phyloP scores from a whole-genome alignment of 1,140 invertebrate species.

The Psix sp. region DNA sequence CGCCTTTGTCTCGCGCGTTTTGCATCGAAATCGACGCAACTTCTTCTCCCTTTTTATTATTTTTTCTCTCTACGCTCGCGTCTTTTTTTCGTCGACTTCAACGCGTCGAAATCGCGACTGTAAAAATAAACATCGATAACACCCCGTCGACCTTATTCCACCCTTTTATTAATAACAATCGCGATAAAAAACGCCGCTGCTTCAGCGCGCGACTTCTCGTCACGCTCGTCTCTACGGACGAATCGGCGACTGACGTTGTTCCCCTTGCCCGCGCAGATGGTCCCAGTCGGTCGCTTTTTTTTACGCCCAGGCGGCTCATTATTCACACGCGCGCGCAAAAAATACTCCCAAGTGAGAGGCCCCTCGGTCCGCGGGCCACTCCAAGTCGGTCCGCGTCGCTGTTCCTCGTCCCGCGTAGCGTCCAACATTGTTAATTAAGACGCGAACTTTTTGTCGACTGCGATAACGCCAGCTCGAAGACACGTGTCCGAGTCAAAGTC shows the following conservation, averaged over 20 bases:
- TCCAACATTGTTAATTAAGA: too few relatives aligned
- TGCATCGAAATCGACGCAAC: slow-evolving; percentile 40
- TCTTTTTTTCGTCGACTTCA: slow-evolving; percentile 6
- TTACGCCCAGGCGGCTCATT: slow-evolving; percentile 46
- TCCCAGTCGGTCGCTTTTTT: slow-evolving; percentile 44
- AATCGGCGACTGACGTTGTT: slow-evolving; percentile 40
- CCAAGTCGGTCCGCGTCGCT: too few relatives aligned
- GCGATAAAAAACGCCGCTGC: background rate
- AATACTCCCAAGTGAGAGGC: slow-evolving; percentile 46
- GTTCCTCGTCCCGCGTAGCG: background rate
- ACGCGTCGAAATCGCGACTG: slow-evolving; percentile 34
- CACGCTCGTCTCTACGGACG: slow-evolving; percentile 51
- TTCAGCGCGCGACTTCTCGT: slow-evolving; percentile 18
- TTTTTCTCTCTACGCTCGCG: background rate
- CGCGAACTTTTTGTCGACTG: too few relatives aligned
- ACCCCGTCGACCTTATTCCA: slow-evolving; percentile 26
- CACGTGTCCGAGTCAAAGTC: too few relatives aligned
- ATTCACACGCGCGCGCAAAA: slow-evolving; percentile 50
- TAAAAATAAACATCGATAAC: slow-evolving; percentile 46
- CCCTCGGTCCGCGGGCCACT: slow-evolving; percentile 35
- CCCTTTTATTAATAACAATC: slow-evolving; percentile 31
- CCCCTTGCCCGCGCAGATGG: slow-evolving; percentile 60
- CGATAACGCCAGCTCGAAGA: too few relatives aligned
- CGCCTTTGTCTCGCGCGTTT: slow-evolving; percentile 33
- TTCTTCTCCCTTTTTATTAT: slow-evolving; percentile 12